Evolutionary conservation across 30 jellyfish, hydroid and myxozoan species (phyloP), one percentile per base, ranked within the genome.

Genomic region (Hydra vulgaris): DNA sequence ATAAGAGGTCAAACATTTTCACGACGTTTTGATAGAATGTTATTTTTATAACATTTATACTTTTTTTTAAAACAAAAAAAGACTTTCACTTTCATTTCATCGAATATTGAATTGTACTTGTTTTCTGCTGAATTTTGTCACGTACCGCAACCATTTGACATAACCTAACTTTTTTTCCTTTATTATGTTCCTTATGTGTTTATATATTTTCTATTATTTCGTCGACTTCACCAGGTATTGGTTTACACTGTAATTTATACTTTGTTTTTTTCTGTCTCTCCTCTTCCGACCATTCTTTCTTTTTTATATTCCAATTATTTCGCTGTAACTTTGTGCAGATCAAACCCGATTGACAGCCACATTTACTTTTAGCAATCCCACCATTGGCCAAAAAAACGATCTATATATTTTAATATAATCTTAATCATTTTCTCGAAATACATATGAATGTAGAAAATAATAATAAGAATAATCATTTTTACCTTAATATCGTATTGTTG

Each of bases 401-500:
- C 75, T 68, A 15, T n/a, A 68, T 15, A 56, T 15, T 15, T 56
- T 56, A n/a, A 15, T 15, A 15, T 56, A 56, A 15, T 56, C n/a
- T n/a, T 56, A 17, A 56, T 56, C 71, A 56, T 56, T 56, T 15
- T 56, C n/a, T 56, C 17, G n/a, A 56, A 15, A n/a, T 56, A 15
- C 17, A 17, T n/a, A n/a, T n/a, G n/a, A n/a, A n/a, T 68, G 75
- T 15, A n/a, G 16, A 8, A n/a, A 3, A 68, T 16, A 68, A 23
- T 68, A 7, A 23, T 16, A 68, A 23, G 16, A 8, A 68, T 1
- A 68, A 3, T 68, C 75, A 3, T 68, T 16, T 16, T 7, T 68
- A 68, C 75, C 75, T 68, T 68, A 68, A 23, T 68, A n/a, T 68
- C 75, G 75, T 68, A 68, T 68, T 68, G 75, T 15, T 3, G 75